A percentile compares a stretch with the other conserved stretches of the same genome.
phyloP scores from a whole-genome alignment of 2,797 vertebrate species.

The Chloroceryle inda region DNA sequence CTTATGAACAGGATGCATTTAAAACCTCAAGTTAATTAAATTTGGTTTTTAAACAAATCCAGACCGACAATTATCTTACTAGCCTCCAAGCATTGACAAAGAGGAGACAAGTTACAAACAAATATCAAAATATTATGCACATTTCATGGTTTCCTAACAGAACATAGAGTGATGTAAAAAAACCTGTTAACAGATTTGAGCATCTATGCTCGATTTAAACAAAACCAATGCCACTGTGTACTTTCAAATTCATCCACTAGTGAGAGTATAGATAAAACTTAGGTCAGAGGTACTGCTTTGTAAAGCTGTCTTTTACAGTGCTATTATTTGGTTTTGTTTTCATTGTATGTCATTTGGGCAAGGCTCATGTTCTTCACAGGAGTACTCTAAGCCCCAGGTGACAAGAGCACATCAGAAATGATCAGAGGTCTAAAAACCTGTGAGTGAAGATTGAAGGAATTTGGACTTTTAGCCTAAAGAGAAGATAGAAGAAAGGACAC shows the following conservation, averaged over 20 bases:
- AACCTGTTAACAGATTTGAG: not conserved
- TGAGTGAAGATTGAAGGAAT: not conserved
- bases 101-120: constrained; percentile 1
- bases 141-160: constrained; percentile 50
- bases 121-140: constrained; percentile 55
- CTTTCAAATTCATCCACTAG: constrained; percentile 2
- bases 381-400: not conserved
- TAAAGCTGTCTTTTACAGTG: not conserved
- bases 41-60: constrained; percentile 54
- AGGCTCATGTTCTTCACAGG: not conserved
- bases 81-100: constrained; percentile 25
- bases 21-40: constrained; percentile 51
- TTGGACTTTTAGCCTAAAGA: not conserved
- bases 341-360: not conserved
- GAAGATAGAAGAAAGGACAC: not conserved
- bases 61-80: constrained; percentile 2
- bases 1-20: constrained; percentile 58
- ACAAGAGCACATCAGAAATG: not conserved
- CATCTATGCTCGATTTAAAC: not conserved
- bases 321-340: not conserved
- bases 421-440: not conserved
- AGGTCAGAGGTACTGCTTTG: not conserved
- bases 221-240: not conserved
- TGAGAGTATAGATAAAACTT: not conserved
- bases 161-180: not conserved